phyloP scores from a whole-genome alignment of 2,888 invertebrate species.

The Drosophila sordidula region DNA sequence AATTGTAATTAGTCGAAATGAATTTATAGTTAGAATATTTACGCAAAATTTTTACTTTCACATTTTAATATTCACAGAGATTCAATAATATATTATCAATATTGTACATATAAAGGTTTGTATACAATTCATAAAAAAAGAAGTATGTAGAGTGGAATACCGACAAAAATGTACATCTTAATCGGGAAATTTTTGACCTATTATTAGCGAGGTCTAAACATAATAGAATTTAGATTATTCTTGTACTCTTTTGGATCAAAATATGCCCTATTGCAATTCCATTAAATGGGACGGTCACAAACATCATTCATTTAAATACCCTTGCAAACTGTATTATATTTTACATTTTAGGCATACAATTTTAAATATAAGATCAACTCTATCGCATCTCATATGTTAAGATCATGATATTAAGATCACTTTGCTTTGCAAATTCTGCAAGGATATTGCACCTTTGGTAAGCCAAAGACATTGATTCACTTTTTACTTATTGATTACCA shows the following conservation, averaged over 20 bases:
- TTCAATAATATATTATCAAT: conserved; percentile 25
- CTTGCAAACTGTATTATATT: conserved; percentile 2
- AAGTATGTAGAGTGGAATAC: conserved; percentile 13
- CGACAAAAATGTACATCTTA: conserved; percentile 6
- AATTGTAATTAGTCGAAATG: background rate
- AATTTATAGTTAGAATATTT: background rate
- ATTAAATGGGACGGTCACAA: conserved; percentile 56
- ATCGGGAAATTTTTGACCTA: conserved; percentile 4
- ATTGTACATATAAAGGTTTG: conserved; percentile 31
- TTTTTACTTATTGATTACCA: conserved; percentile 1
- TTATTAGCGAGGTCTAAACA: conserved; percentile 1
- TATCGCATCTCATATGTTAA: background rate
- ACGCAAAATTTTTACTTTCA: background rate
- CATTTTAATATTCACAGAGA: conserved; percentile 2
- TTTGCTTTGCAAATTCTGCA: conserved; percentile 8
- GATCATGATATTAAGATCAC: background rate
- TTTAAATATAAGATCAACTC: background rate
- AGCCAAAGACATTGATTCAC: background rate
- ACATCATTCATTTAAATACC: conserved; percentile 13
- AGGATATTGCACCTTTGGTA: conserved; percentile 20
- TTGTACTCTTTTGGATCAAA: conserved; percentile 13
- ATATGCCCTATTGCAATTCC: conserved; percentile 20
- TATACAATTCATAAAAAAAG: conserved; percentile 47
- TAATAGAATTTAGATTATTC: conserved; percentile 6
- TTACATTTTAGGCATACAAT: background rate